Percentiles rank a stretch among this genome's conserved stretches.
Conservation (phyloP, 2,113 vertebrate genomes). For the Myxocyprinus asiaticus region DNA sequence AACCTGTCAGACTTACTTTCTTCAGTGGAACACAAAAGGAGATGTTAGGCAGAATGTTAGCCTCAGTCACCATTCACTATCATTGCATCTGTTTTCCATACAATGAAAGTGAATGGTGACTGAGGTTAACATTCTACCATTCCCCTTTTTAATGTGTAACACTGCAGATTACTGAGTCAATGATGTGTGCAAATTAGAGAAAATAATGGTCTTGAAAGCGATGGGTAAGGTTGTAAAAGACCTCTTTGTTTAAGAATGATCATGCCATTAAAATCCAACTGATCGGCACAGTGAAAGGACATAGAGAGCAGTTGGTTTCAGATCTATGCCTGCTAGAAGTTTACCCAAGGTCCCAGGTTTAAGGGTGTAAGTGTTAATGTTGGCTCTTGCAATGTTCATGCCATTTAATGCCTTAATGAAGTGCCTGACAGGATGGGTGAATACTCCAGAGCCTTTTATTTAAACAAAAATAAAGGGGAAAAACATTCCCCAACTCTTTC, state of each 20-base stretch:
- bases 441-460: constrained; percentile 59
- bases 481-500: constrained; percentile 49
- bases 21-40: too few species aligned
- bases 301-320: constrained; percentile 54
- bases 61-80: too few species aligned
- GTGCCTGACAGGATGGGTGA: constrained; percentile 63
- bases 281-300: neutral
- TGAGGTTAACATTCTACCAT: too few species aligned
- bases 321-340: constrained; percentile 61
- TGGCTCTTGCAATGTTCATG: constrained; percentile 61
- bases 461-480: constrained; percentile 18
- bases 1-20: too few species aligned
- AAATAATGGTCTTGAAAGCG: neutral
- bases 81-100: too few species aligned
- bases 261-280: neutral
- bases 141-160: neutral
- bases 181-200: neutral
- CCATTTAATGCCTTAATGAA: constrained; percentile 71
- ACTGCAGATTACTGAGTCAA: neutral
- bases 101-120: too few species aligned
- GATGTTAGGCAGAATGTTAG: too few species aligned
- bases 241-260: constrained; percentile 21
- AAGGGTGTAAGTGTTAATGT: constrained; percentile 73
- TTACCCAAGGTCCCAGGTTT: constrained; percentile 66
- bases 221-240: constrained; percentile 19